Conservation (phyloP, 1,140 invertebrate genomes). For the silkworm (Bombyx mori) region ASM3026992v2 NC_085116.1:11631501-11632000, state of each 20-base stretch:
- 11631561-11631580: slow-evolving; percentile 57
- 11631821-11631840: no score
- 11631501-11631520: slow-evolving; percentile 64
- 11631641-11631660: slow-evolving; percentile 51
- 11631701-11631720: no score
- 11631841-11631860: no score
- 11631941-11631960: not conserved
- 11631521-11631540: slow-evolving; percentile 67
- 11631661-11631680: slow-evolving; percentile 41
- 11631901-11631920: no score
- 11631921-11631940: no score
- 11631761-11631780: no score
- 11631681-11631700: slow-evolving; percentile 10
- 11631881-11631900: no score
- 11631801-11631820: no score
- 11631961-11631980: not conserved
- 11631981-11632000: slow-evolving; percentile 29
- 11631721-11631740: no score
- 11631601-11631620: slow-evolving; percentile 52
- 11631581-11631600: slow-evolving; percentile 52
- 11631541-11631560: slow-evolving; percentile 64
- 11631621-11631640: slow-evolving; percentile 55
- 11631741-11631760: no score
- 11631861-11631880: no score
- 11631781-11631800: no score